These are phyloP conservation scores for Cryptophagus acutangulus DNA, from an alignment of 2,888 invertebrate species.

Conservation along the genomic window DNA sequence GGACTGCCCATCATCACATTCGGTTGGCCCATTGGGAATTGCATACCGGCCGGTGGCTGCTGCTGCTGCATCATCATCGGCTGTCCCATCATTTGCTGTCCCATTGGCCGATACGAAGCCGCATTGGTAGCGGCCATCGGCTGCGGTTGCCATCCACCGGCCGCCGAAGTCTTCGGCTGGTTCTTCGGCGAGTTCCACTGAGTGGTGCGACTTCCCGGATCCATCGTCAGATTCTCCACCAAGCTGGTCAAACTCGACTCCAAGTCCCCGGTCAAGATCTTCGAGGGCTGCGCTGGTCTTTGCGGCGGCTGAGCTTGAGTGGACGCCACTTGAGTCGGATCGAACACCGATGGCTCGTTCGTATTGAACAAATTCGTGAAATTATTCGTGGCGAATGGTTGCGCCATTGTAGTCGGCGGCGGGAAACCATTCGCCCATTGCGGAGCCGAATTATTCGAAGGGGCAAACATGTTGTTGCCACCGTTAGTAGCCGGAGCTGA, in stretches of 20 bases:
- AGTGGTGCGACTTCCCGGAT: slow-evolving; percentile 58
- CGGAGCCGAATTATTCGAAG: slow-evolving; percentile 33
- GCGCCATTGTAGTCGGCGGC: slow-evolving; percentile 21
- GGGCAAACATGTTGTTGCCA: slow-evolving; percentile 31
- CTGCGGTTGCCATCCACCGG: slow-evolving; percentile 71
- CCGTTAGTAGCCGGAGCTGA: slow-evolving; percentile 42
- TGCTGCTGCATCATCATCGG: slow-evolving; percentile 34
- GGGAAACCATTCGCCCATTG: slow-evolving; percentile 42
- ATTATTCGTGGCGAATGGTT: slow-evolving; percentile 41
- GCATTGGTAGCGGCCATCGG: slow-evolving; percentile 84
- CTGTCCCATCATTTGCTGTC: slow-evolving; percentile 31
- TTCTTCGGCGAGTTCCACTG: slow-evolving; percentile 78
- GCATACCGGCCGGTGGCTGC: slow-evolving; percentile 23
- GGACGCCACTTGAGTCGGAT: too few relatives aligned
- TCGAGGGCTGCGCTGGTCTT: slow-evolving; percentile 42
- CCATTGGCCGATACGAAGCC: slow-evolving; percentile 80
- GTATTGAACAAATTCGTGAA: slow-evolving; percentile 50
- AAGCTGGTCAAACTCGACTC: slow-evolving; percentile 90
- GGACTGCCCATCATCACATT: slow-evolving; percentile 36
- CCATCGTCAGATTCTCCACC: slow-evolving; percentile 88
- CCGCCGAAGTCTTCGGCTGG: slow-evolving; percentile 68
- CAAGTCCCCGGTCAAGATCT: slow-evolving; percentile 84
- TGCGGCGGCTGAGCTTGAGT: slow-evolving; percentile 34
- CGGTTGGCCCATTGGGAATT: slow-evolving; percentile 34
- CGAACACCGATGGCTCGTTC: slow-evolving; percentile 52